These are phyloP conservation scores for Leptopilina syphax DNA, from an alignment of 2,888 invertebrate species.

Conservation along the genomic window DNA sequence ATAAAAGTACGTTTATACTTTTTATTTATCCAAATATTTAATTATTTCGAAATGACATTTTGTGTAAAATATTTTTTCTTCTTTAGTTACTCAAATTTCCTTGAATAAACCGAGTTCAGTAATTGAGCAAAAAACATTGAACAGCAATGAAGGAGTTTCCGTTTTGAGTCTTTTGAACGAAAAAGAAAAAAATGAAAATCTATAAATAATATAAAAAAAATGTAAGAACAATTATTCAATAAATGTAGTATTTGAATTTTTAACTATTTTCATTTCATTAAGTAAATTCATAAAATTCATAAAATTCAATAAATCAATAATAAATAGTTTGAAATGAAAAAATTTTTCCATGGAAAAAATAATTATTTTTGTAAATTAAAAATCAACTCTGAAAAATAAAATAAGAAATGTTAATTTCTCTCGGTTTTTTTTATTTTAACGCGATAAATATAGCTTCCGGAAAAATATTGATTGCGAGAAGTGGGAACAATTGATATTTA, in stretches of 20 bases:
- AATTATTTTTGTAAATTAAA: no score
- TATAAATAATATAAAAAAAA: not conserved
- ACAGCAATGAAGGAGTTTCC: not conserved
- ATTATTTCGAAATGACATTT: not conserved
- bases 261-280: no score
- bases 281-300: no score
- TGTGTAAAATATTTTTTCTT: not conserved
- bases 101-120: not conserved
- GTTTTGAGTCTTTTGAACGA: not conserved
- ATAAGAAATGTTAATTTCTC: no score
- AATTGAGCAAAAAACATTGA: not conserved
- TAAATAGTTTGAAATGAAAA: no score
- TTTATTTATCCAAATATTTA: not conserved
- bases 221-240: not conserved
- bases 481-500: slow-evolving; percentile 21
- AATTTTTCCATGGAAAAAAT: no score
- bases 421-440: not conserved
- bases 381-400: no score
- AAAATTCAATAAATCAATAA: no score
- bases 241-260: not conserved
- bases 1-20: slow-evolving; percentile 3
- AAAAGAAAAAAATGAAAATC: not conserved
- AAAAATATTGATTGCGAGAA: not conserved
- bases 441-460: not conserved
- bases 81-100: slow-evolving; percentile 1